Conservation (phyloP, 2,797 vertebrate species). For the Argyrosomus regius region DNA sequence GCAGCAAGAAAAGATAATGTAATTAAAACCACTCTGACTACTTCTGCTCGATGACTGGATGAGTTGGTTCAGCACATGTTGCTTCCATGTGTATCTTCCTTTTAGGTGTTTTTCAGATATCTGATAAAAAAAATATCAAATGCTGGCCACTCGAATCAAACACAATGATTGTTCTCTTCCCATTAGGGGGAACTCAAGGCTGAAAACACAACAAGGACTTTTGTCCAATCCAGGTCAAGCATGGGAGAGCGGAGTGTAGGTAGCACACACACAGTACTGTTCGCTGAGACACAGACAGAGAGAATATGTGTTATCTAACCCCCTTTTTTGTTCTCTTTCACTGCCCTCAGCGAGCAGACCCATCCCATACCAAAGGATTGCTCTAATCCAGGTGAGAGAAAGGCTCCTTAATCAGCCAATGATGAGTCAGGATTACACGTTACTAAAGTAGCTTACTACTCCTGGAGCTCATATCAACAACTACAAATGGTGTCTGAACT, state of each 20-base stretch:
- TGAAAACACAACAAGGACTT: slow-evolving; percentile 82
- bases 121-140: slow-evolving; percentile 47
- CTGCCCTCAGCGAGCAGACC: slow-evolving; percentile 46
- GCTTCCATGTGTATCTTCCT: slow-evolving; percentile 27
- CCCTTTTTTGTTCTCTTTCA: slow-evolving; percentile 59
- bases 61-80: slow-evolving; percentile 38
- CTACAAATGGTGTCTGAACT: slow-evolving; percentile 40
- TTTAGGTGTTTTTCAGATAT: slow-evolving; percentile 33
- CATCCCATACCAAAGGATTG: slow-evolving; percentile 41
- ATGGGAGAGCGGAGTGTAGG: slow-evolving; percentile 82
- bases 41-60: slow-evolving; percentile 1
- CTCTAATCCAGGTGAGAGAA: slow-evolving; percentile 77
- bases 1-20: background rate
- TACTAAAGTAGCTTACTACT: slow-evolving; percentile 65
- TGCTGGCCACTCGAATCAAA: slow-evolving; percentile 61
- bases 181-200: slow-evolving; percentile 74
- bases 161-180: slow-evolving; percentile 71
- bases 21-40: slow-evolving; percentile 3
- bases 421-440: slow-evolving; percentile 73
- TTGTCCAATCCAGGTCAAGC: slow-evolving; percentile 86
- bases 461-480: slow-evolving; percentile 46
- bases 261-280: slow-evolving; percentile 80
- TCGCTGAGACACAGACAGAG: slow-evolving; percentile 56
- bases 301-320: slow-evolving; percentile 70
- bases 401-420: slow-evolving; percentile 60